Conservation (phyloP, 2,888 invertebrate genomes). For the Geophilus truncorum region DNA sequence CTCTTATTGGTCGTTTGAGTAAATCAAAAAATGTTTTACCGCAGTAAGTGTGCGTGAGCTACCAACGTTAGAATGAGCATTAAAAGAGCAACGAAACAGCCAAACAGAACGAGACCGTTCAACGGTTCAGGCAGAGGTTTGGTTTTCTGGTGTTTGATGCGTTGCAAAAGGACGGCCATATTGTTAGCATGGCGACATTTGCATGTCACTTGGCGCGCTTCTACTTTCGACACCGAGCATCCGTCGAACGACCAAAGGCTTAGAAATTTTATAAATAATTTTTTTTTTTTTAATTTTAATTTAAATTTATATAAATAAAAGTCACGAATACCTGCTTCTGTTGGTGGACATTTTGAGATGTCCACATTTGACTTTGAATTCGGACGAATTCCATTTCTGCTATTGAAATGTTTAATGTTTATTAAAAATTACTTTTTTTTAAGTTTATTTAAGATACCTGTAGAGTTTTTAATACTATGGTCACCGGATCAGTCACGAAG, state of each 20-base stretch:
- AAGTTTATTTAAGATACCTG: neutral
- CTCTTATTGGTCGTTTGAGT: neutral
- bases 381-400: neutral
- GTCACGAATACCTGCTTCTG: slow-evolving; percentile 30
- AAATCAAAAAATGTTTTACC: slow-evolving; percentile 18
- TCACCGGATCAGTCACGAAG: slow-evolving; percentile 33
- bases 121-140: slow-evolving; percentile 31
- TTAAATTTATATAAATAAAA: no score
- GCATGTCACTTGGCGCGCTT: slow-evolving; percentile 33
- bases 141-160: neutral
- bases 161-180: slow-evolving; percentile 32
- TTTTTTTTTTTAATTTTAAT: no score
- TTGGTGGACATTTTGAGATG: slow-evolving; percentile 29
- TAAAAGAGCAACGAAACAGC: slow-evolving; percentile 33
- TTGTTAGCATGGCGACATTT: slow-evolving; percentile 35
- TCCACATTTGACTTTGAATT: slow-evolving; percentile 30
- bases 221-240: slow-evolving; percentile 14
- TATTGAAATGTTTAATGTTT: neutral
- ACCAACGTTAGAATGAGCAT: slow-evolving; percentile 33
- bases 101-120: slow-evolving; percentile 34
- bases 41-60: slow-evolving; percentile 34
- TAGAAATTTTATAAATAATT: no score
- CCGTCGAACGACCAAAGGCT: slow-evolving; percentile 35
- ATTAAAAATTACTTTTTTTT: neutral
- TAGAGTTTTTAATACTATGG: neutral